These are phyloP conservation scores for Drosophila triauraria DNA, from an alignment of 1,140 invertebrate genomes.

Conservation along the genomic window DNA sequence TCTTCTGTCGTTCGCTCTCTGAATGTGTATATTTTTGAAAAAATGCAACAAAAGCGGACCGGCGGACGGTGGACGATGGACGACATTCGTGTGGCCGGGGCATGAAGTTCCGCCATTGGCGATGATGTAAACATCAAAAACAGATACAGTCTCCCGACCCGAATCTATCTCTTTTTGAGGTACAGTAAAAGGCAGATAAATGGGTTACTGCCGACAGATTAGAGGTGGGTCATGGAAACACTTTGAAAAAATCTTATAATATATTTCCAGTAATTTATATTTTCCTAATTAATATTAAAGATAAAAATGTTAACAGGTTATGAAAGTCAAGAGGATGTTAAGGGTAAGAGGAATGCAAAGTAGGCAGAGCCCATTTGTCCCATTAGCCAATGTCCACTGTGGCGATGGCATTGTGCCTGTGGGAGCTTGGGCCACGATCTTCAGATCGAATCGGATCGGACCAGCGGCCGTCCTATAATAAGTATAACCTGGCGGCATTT, in stretches of 20 bases:
- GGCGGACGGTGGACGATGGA: slow-evolving; percentile 23
- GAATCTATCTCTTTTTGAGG: slow-evolving; percentile 38
- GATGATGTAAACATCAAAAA: slow-evolving; percentile 76
- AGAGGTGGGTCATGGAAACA: not conserved
- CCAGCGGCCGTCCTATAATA: slow-evolving; percentile 44
- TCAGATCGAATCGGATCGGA: slow-evolving; percentile 38
- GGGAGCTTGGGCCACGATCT: slow-evolving; percentile 44
- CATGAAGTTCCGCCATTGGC: slow-evolving; percentile 66
- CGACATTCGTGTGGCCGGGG: slow-evolving; percentile 58
- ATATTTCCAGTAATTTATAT: not conserved
- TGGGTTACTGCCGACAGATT: not conserved
- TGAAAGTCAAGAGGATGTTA: too few species aligned
- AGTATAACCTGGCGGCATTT: slow-evolving; percentile 65
- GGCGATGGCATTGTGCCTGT: slow-evolving; percentile 21
- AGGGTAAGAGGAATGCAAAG: not conserved
- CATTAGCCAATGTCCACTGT: slow-evolving; percentile 34
- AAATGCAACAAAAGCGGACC: slow-evolving; percentile 74
- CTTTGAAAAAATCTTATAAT: not conserved
- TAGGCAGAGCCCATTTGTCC: not conserved
- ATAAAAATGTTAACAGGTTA: too few species aligned
- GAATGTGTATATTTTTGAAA: slow-evolving; percentile 63
- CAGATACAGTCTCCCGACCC: slow-evolving; percentile 51
- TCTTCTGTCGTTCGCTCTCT: slow-evolving; percentile 41
- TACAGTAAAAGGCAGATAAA: slow-evolving; percentile 35
- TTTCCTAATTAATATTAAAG: not conserved